Conservation (phyloP, 2,888 invertebrate genomes). For the Caenorhabditis japonica region DNA sequence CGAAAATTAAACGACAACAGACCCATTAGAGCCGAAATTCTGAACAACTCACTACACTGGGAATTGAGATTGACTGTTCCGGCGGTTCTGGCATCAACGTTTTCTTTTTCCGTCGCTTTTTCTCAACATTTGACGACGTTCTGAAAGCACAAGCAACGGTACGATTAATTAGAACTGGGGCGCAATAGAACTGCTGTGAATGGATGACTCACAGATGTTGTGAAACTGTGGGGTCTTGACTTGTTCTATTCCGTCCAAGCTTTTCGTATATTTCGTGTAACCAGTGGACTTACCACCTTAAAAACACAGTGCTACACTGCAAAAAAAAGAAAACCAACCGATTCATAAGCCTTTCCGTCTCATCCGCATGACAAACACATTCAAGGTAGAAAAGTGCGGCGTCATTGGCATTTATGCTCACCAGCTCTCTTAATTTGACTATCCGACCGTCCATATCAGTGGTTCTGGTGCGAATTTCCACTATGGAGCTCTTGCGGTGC, state of each 20-base stretch:
- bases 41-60: slow-evolving; percentile 33
- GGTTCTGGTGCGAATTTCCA: slow-evolving; percentile 53
- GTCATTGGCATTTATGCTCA: slow-evolving; percentile 59
- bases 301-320: too few species aligned
- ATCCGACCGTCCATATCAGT: slow-evolving; percentile 66
- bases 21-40: too few species aligned
- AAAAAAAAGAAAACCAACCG: not conserved
- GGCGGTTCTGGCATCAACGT: slow-evolving; percentile 4
- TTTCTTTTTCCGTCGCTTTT: slow-evolving; percentile 32
- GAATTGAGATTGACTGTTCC: slow-evolving; percentile 15
- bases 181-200: too few species aligned
- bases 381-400: slow-evolving; percentile 69
- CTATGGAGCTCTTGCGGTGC: slow-evolving; percentile 49
- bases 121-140: slow-evolving; percentile 7
- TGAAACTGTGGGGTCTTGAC: too few species aligned
- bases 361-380: slow-evolving; percentile 67
- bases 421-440: slow-evolving; percentile 61
- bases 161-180: too few species aligned
- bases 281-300: too few species aligned
- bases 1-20: too few species aligned
- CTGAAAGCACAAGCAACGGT: too few species aligned
- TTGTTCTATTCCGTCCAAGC: too few species aligned
- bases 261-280: too few species aligned
- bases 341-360: slow-evolving; percentile 65
- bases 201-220: too few species aligned